A percentile compares a stretch with the other conserved stretches of the same genome.
Conservation (phyloP, 2,888 invertebrate genomes). For the Nymphalis urticae region DNA sequence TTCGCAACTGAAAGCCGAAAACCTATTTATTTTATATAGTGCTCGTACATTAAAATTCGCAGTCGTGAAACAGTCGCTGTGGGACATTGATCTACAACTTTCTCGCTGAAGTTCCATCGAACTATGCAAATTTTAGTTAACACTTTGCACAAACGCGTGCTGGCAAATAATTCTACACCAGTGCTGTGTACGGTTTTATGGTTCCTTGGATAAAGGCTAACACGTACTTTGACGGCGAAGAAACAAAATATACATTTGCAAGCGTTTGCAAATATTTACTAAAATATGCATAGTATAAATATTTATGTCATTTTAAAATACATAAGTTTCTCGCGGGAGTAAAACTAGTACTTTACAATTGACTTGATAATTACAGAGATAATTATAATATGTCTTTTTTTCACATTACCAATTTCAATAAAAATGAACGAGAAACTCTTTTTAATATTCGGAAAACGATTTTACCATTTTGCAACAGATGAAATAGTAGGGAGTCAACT, state of each 20-base stretch:
- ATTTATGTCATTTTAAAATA: too few species aligned
- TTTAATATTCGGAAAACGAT: too few species aligned
- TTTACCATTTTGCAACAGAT: too few species aligned
- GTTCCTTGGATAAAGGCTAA: conserved; percentile 11
- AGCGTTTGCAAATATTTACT: not conserved
- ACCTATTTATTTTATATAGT: conserved; percentile 40
- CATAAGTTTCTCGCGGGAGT: too few species aligned
- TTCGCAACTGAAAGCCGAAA: conserved; percentile 32
- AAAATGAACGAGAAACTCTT: too few species aligned
- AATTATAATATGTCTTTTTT: too few species aligned
- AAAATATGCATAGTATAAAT: not conserved
- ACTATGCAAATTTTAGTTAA: conserved; percentile 73
- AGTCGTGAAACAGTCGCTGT: conserved; percentile 47
- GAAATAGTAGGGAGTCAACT: too few species aligned
- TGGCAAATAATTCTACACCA: conserved; percentile 51
- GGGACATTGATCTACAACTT: conserved; percentile 59
- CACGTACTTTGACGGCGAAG: conserved; percentile 1
- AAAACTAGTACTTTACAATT: too few species aligned
- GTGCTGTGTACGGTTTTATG: conserved; percentile 22
- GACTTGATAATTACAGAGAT: too few species aligned
- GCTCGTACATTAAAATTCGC: conserved; percentile 48
- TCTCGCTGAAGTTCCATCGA: conserved; percentile 57
- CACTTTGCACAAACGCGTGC: conserved; percentile 63
- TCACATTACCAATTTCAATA: too few species aligned
- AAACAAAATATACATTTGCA: not conserved